Evolutionary conservation across 2,797 vertebrate genomes (phyloP).

Genomic region (Craterocephalus amniculus): DNA sequence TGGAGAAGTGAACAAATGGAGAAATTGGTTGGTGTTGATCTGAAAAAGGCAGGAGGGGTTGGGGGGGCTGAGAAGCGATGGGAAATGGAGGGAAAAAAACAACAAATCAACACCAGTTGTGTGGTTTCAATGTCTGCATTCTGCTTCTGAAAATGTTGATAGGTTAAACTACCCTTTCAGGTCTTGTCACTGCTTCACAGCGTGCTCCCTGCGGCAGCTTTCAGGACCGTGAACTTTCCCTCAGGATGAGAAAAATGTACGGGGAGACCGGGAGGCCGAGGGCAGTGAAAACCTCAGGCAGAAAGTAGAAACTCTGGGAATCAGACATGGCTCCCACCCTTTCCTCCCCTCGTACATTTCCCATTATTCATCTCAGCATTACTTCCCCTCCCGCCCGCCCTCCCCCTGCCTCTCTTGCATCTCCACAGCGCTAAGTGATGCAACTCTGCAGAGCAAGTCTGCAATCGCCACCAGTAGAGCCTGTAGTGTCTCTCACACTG

Average conservation of each 20-base stretch:
- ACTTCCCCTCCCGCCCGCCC: slow-evolving; percentile 32
- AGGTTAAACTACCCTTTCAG: slow-evolving; percentile 36
- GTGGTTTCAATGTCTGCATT: slow-evolving; percentile 46
- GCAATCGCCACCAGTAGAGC: slow-evolving; percentile 66
- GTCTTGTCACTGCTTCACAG: slow-evolving; percentile 42
- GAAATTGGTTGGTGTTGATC: background rate
- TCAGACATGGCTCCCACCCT: slow-evolving; percentile 57
- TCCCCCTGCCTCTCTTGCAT: slow-evolving; percentile 38
- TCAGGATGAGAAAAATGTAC: slow-evolving; percentile 28
- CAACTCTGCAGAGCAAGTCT: slow-evolving; percentile 65
- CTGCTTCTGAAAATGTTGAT: slow-evolving; percentile 42
- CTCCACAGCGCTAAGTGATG: slow-evolving; percentile 66
- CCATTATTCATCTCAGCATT: slow-evolving; percentile 56
- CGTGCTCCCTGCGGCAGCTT: slow-evolving; percentile 7
- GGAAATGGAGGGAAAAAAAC: slow-evolving; percentile 16
- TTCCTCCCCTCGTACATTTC: slow-evolving; percentile 58
- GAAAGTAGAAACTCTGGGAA: slow-evolving; percentile 52
- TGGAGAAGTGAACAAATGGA: slow-evolving; percentile 29
- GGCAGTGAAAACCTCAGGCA: slow-evolving; percentile 25
- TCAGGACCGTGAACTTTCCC: slow-evolving; percentile 32
- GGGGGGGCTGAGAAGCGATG: slow-evolving; percentile 3
- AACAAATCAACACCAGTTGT: no score
- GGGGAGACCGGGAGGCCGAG: slow-evolving; percentile 16
- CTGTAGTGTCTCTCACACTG: slow-evolving; percentile 57
- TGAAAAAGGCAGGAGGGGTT: slow-evolving; percentile 1